A percentile compares a stretch with the other conserved stretches of the same genome.
Evolutionary conservation across 2,113 vertebrate genomes (phyloP).

Genomic region (Syngnathoides biaculeatus): DNA sequence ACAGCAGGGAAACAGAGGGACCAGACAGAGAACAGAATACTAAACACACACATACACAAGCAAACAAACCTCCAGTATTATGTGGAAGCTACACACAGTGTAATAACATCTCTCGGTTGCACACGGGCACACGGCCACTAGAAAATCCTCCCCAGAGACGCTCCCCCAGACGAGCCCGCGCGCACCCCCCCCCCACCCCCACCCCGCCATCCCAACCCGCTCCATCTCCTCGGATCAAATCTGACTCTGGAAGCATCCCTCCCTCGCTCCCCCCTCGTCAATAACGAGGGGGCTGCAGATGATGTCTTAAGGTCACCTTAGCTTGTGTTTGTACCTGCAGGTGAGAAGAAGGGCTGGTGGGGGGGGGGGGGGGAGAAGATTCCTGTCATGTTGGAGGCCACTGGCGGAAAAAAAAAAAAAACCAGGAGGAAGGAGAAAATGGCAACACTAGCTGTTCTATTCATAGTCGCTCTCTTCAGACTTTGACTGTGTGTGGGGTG

Average conservation of each 20-base stretch:
- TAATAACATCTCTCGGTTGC: constrained; percentile 30
- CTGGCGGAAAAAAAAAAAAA: constrained; percentile 42
- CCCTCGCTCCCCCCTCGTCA: background rate
- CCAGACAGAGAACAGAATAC: constrained; percentile 63
- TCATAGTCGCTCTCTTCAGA: constrained; percentile 66
- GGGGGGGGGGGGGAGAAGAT: constrained; percentile 38
- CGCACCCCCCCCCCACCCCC: constrained; percentile 35
- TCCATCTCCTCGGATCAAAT: constrained; percentile 50
- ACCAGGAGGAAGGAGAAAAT: constrained; percentile 35
- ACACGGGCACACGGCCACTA: constrained; percentile 16
- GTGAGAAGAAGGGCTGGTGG: constrained; percentile 50
- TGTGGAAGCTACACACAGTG: constrained; percentile 18
- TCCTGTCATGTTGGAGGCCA: constrained; percentile 54
- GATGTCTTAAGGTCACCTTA: constrained; percentile 24
- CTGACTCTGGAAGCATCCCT: constrained; percentile 1
- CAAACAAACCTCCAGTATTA: constrained; percentile 22
- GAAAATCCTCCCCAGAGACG: constrained; percentile 44
- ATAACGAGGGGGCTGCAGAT: constrained; percentile 23
- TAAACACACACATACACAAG: constrained; percentile 38
- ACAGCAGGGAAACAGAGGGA: constrained; percentile 72
- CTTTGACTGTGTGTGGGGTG: constrained; percentile 40
- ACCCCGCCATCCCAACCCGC: too few species aligned
- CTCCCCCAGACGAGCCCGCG: constrained; percentile 46
- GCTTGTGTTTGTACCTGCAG: constrained; percentile 27
- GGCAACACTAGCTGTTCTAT: constrained; percentile 65